Evolutionary conservation across 2,797 vertebrate species (phyloP).

Genomic region (Acrocephalus scirpaceus): DNA sequence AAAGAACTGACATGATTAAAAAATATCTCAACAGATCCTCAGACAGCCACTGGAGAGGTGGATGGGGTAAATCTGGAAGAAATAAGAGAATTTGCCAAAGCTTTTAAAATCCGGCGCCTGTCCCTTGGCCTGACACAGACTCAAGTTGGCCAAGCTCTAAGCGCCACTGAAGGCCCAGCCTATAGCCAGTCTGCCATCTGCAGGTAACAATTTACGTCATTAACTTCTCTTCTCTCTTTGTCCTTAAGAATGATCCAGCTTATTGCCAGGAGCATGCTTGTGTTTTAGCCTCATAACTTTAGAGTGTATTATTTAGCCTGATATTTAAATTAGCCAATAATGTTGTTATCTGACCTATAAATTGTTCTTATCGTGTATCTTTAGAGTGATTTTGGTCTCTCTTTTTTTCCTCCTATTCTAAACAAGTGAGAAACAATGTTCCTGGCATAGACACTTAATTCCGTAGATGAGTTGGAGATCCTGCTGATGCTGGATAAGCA

Average conservation of each 20-base stretch:
- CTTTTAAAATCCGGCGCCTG: slow-evolving; percentile 99
- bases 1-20: slow-evolving; percentile 57
- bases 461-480: slow-evolving; percentile 34
- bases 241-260: neutral
- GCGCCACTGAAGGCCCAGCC: slow-evolving; percentile 95
- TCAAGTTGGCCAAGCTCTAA: slow-evolving; percentile 98
- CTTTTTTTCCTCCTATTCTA: neutral
- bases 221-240: slow-evolving; percentile 33
- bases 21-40: slow-evolving; percentile 88
- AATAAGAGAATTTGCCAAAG: slow-evolving; percentile 99
- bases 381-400: neutral
- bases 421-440: slow-evolving; percentile 51
- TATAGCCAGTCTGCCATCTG: slow-evolving; percentile 99
- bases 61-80: slow-evolving; percentile 99
- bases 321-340: neutral
- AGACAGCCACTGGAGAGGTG: slow-evolving; percentile 94
- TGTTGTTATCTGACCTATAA: neutral
- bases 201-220: slow-evolving; percentile 86
- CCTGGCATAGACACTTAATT: slow-evolving; percentile 58
- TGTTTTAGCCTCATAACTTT: neutral
- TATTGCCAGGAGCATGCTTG: neutral
- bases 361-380: neutral
- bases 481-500: slow-evolving; percentile 37
- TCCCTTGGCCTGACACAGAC: slow-evolving; percentile 99
- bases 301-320: neutral